A percentile compares a stretch with the other conserved stretches of the same genome.
phyloP scores from a whole-genome alignment of 23 tunicate genomes.

The Phallusia fumigata region DNA sequence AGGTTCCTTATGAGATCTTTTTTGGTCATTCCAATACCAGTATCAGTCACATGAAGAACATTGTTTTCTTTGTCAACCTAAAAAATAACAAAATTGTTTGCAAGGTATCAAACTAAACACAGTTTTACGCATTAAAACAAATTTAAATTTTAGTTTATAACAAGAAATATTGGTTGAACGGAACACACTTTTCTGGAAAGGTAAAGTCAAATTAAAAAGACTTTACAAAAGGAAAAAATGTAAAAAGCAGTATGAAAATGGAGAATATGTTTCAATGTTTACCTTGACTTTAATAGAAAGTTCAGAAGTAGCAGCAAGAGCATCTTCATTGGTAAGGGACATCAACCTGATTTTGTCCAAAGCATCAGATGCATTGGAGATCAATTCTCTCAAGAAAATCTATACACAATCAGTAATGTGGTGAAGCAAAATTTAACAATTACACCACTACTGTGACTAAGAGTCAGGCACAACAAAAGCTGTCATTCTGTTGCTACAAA shows the following conservation, averaged over 20 bases:
- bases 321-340: conserved; percentile 79
- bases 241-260: neutral
- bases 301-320: conserved; percentile 78
- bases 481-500: neutral
- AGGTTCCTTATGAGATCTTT: conserved; percentile 83
- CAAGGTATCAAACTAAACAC: too few relatives aligned
- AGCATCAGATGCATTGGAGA: conserved; percentile 98
- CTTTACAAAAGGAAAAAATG: too few relatives aligned
- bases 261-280: neutral
- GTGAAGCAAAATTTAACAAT: too few relatives aligned
- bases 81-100: conserved; percentile 9
- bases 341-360: conserved; percentile 92
- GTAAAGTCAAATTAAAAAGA: too few relatives aligned
- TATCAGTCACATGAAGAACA: conserved; percentile 97
- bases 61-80: conserved; percentile 96
- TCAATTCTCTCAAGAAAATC: conserved; percentile 98
- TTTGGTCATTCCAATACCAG: conserved; percentile 99
- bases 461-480: neutral
- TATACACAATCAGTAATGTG: too few relatives aligned
- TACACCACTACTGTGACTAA: neutral
- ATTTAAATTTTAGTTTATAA: too few relatives aligned
- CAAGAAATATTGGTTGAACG: too few relatives aligned
- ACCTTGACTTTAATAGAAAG: conserved; percentile 96
- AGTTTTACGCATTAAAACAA: too few relatives aligned
- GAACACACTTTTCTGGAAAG: too few relatives aligned